Conservation (phyloP, 2,797 vertebrate species). For the Rousettus madagascariensis region DNA sequence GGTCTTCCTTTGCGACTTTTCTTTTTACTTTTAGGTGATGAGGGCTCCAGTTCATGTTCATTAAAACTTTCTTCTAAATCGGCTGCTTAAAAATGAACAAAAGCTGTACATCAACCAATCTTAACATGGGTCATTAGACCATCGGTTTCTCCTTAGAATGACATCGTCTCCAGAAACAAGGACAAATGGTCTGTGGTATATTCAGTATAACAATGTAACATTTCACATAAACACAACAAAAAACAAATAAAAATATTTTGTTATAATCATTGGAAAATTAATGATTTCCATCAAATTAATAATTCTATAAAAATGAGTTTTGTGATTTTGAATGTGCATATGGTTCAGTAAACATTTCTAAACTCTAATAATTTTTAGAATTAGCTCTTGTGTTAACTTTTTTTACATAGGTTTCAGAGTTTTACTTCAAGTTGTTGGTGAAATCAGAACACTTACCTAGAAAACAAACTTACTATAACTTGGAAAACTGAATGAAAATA, state of each 20-base stretch:
- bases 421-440: not conserved
- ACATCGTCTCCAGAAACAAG: not conserved
- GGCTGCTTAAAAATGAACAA: conserved; percentile 84
- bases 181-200: not conserved
- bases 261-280: not conserved
- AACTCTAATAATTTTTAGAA: conserved; percentile 3
- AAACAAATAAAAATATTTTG: conserved; percentile 4
- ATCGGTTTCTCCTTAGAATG: not conserved
- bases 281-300: not conserved
- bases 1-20: conserved; percentile 93
- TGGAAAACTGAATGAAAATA: conserved; percentile 35
- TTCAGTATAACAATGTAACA: not conserved
- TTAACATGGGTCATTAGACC: conserved; percentile 11
- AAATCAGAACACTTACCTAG: conserved; percentile 43
- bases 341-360: conserved; percentile 23
- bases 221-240: conserved; percentile 44
- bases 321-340: not conserved
- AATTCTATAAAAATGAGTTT: not conserved
- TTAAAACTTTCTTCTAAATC: conserved; percentile 93
- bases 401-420: not conserved
- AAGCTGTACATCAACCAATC: conserved; percentile 52
- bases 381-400: not conserved
- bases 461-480: conserved; percentile 36
- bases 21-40: conserved; percentile 93
- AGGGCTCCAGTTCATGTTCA: conserved; percentile 93